Evolutionary conservation across 2,113 vertebrate genomes (phyloP), one percentile per base, ranked within the genome.

Genomic region (Xiphorhynchus elegans): DNA sequence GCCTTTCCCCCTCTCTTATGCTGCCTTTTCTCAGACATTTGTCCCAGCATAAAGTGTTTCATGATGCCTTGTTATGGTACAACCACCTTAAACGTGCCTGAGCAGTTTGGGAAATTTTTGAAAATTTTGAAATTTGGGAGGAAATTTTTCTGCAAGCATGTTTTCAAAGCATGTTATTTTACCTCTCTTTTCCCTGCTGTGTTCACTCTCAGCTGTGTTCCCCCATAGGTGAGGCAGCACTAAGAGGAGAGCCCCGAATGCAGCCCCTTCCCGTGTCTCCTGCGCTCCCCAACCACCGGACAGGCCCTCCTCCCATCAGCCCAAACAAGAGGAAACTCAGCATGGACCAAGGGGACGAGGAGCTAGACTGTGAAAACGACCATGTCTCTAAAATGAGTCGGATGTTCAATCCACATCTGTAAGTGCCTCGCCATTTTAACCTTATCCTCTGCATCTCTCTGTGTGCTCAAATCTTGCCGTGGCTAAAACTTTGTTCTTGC

Each of bases 371-470:
- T 96, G 99, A 99, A 96, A 99, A 97, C 2, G 99, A 99, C 91
- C 99, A 99, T 3, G 98, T 99, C 94, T 98, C 99, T 73, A 99
- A 99, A 98, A 99, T 99, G 98, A 99, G 99, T 97, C 98, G 99
- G 33, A 98, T 99, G 97, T 99, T 99, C 95, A 98, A 92, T 58
- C 96, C 99, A 6, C 99, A 99, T 93, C 97, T 99, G 99, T 99
- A 96, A 99, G 99, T 99, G 63, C 28, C 76, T 28, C 11, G 9
- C 60, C 20, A 13, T 20, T 13, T 46, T 40, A 40, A 19, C 11
- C 10, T 39, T 39, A 18, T 28, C 37, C 59, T 39, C 25, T 8
- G 37, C 17, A 8, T 13, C 26, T 29, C 60, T 42, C 60, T 18
- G 26, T 2, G 28, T 6, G 74, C 77, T 80, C 1, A 42, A 67